Evolutionary conservation across 2,797 vertebrate species (phyloP).

Genomic region (Carapus acus): DNA sequence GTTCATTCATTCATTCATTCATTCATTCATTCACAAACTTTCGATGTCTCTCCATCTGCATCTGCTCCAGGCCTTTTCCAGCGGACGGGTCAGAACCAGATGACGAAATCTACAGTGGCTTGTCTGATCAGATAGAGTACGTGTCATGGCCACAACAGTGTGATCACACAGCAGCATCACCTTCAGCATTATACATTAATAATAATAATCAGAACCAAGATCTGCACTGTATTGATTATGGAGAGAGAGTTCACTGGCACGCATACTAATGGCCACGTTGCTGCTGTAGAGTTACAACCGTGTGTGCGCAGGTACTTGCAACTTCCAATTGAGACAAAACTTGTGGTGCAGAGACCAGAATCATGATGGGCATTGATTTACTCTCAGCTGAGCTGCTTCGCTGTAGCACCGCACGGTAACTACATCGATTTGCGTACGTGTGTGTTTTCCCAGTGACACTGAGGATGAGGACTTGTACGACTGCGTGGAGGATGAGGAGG

Average conservation of each 20-base stretch:
- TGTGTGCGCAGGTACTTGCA: too few relatives aligned
- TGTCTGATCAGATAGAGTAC: conserved; percentile 90
- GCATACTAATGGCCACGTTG: too few relatives aligned
- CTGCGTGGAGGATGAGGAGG: conserved; percentile 84
- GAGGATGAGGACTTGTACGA: conserved; percentile 92
- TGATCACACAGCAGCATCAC: too few relatives aligned
- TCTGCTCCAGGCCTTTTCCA: conserved; percentile 78
- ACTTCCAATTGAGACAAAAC: too few relatives aligned
- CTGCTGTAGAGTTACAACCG: too few relatives aligned
- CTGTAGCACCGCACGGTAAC: neutral
- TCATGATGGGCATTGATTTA: too few relatives aligned
- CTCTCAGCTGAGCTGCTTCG: too few relatives aligned
- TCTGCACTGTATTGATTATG: too few relatives aligned
- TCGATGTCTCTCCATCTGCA: neutral
- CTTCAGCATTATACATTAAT: too few relatives aligned
- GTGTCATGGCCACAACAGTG: neutral
- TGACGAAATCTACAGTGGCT: conserved; percentile 87
- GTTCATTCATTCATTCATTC: neutral
- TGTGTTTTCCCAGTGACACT: conserved; percentile 74
- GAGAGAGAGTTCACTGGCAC: too few relatives aligned
- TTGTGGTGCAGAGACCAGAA: too few relatives aligned
- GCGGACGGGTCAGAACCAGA: conserved; percentile 74
- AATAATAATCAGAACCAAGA: too few relatives aligned
- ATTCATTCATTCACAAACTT: neutral
- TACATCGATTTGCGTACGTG: conserved; percentile 5